Evolutionary conservation across 2,888 invertebrate genomes (phyloP).

Genomic region (Amblyjoppa fuscipennis): DNA sequence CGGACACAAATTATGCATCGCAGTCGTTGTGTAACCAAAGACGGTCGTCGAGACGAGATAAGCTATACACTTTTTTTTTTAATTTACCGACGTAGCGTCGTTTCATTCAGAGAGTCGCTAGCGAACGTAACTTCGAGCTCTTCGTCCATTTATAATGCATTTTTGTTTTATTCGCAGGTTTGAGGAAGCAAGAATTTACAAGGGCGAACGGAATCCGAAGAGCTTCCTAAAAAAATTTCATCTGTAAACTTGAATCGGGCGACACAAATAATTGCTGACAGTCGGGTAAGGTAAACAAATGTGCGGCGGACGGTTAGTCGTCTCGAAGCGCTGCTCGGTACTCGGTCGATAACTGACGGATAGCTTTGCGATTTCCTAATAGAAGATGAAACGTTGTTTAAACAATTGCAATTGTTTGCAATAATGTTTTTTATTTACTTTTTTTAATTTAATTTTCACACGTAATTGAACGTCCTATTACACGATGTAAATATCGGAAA

Average conservation of each 20-base stretch:
- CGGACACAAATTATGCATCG: not conserved
- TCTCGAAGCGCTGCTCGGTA: not conserved
- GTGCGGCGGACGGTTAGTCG: not conserved
- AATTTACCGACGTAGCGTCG: not conserved
- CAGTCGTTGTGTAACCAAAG: not conserved
- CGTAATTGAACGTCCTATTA: too few relatives aligned
- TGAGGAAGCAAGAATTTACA: not conserved
- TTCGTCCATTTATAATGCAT: not conserved
- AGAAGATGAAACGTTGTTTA: not conserved
- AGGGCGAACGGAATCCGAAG: not conserved
- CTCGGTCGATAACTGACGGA: not conserved
- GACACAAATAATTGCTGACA: not conserved
- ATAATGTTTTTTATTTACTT: not conserved
- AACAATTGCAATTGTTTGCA: not conserved
- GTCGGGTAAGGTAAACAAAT: conserved; percentile 2
- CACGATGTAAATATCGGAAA: too few relatives aligned
- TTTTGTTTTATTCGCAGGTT: not conserved
- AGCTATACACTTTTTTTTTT: not conserved
- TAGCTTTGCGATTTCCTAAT: not conserved
- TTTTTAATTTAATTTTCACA: not conserved
- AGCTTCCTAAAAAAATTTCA: not conserved
- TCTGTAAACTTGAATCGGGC: not conserved
- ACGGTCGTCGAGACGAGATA: not conserved
- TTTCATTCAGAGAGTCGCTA: not conserved
- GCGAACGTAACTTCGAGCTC: not conserved